Conservation (phyloP, 2,888 invertebrate genomes). For the Andrena bicolor region DNA sequence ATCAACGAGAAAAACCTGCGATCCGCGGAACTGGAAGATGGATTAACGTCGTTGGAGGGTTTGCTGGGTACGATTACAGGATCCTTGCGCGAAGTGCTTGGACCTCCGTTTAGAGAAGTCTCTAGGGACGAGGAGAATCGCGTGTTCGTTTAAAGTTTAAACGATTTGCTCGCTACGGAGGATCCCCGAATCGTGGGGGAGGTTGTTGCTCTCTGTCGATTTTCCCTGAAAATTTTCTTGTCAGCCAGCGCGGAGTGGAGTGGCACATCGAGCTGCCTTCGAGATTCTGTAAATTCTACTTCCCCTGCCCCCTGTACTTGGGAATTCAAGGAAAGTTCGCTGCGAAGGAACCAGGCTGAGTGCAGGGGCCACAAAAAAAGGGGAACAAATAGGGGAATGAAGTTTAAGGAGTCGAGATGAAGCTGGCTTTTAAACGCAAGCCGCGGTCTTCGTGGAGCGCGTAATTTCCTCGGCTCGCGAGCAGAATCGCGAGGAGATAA, state of each 20-base stretch:
- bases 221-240: too few relatives aligned
- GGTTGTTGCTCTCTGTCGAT: neutral
- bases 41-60: constrained; percentile 41
- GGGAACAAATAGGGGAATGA: neutral
- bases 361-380: neutral
- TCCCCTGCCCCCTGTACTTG: neutral
- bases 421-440: constrained; percentile 1
- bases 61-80: constrained; percentile 39
- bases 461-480: too few relatives aligned
- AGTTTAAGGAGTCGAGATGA: neutral
- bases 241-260: too few relatives aligned
- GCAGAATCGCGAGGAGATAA: too few relatives aligned
- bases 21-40: constrained; percentile 2
- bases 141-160: too few relatives aligned
- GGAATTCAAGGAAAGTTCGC: neutral
- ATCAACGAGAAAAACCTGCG: constrained; percentile 19
- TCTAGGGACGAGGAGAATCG: too few relatives aligned
- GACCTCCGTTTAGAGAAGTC: neutral
- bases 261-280: neutral
- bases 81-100: neutral
- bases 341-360: neutral
- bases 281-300: constrained; percentile 8
- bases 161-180: too few relatives aligned
- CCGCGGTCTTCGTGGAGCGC: too few relatives aligned
- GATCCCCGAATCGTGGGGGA: too few relatives aligned